A percentile compares a stretch with the other conserved stretches of the same genome.
Evolutionary conservation across 2,797 vertebrate species (phyloP).

Genomic region (Pantherophis vulpinus): DNA sequence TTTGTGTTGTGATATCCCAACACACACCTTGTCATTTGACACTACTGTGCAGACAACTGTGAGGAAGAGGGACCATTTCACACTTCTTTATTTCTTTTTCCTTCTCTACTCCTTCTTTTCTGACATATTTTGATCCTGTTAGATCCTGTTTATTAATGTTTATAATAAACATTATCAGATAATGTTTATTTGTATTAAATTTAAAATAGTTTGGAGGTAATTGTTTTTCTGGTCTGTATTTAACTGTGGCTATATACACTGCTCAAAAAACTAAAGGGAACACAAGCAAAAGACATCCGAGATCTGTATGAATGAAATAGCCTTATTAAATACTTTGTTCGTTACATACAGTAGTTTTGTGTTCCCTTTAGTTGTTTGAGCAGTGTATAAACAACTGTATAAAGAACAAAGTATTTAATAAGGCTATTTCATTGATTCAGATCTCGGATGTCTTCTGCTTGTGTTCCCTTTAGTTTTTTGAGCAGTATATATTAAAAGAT

Average conservation of each 20-base stretch:
- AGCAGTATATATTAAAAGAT: not conserved
- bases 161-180: not conserved
- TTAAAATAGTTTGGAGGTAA: not conserved
- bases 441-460: too few relatives aligned
- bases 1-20: not conserved
- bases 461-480: too few relatives aligned
- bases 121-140: not conserved
- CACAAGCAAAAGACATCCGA: too few relatives aligned
- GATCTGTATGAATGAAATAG: too few relatives aligned
- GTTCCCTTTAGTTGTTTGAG: too few relatives aligned
- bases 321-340: too few relatives aligned
- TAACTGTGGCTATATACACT: not conserved
- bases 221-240: not conserved
- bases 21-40: not conserved
- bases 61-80: not conserved
- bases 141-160: not conserved
- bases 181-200: not conserved
- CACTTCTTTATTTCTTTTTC: not conserved
- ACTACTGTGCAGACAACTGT: not conserved
- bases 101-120: not conserved
- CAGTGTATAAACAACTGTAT: too few relatives aligned
- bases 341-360: too few relatives aligned
- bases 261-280: too few relatives aligned
- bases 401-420: too few relatives aligned
- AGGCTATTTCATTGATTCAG: too few relatives aligned